These are phyloP conservation scores for Dicentrarchus labrax DNA, from an alignment of 2,113 vertebrate genomes.

Conservation along the genomic window DNA sequence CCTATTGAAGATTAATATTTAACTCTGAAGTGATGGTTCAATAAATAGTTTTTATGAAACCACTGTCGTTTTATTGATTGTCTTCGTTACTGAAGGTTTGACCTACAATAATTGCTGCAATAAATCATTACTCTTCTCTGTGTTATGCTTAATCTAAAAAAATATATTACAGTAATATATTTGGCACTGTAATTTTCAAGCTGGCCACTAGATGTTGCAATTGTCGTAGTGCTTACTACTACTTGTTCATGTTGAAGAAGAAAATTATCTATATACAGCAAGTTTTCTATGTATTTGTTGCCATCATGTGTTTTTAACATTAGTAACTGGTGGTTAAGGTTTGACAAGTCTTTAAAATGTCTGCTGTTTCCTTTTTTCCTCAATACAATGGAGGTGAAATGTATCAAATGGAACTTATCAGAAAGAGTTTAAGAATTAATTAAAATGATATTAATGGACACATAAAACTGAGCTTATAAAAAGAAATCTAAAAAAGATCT, in stretches of 20 bases:
- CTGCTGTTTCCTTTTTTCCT: not conserved
- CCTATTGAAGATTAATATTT: constrained; percentile 39
- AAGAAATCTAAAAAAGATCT: too few species aligned
- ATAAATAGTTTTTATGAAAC: constrained; percentile 75
- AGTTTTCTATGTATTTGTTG: not conserved
- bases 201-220: constrained; percentile 25
- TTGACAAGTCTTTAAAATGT: not conserved
- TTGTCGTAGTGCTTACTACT: not conserved
- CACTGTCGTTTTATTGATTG: not conserved
- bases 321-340: not conserved
- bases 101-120: not conserved
- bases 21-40: constrained; percentile 41
- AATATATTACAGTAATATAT: too few species aligned
- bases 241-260: not conserved
- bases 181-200: not conserved
- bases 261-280: not conserved
- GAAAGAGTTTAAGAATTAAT: not conserved
- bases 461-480: too few species aligned
- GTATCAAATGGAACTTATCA: not conserved
- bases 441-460: too few species aligned
- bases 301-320: not conserved
- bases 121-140: too few species aligned
- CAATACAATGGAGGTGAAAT: not conserved
- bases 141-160: too few species aligned
- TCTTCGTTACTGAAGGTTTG: not conserved